Evolutionary conservation across 2,113 vertebrate genomes (phyloP).

Genomic region (Miniopterus natalensis): DNA sequence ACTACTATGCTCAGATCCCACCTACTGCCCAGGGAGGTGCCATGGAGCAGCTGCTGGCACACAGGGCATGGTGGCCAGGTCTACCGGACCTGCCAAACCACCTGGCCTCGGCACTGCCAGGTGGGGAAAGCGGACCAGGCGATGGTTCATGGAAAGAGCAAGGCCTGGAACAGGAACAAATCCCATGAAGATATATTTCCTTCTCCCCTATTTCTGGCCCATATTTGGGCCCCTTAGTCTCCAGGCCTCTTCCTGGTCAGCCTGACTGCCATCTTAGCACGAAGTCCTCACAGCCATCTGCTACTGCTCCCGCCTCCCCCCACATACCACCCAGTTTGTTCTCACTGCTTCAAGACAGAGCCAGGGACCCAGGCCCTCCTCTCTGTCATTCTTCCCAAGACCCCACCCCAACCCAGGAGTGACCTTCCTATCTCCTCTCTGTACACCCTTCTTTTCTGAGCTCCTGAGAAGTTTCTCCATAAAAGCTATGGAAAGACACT

Average conservation of each 20-base stretch:
- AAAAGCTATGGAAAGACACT: background rate
- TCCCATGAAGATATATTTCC: background rate
- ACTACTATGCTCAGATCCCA: background rate
- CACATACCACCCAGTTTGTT: background rate
- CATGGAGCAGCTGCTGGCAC: background rate
- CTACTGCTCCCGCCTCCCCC: background rate
- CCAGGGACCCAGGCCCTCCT: background rate
- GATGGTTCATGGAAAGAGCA: background rate
- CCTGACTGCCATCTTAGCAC: background rate
- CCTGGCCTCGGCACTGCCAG: background rate
- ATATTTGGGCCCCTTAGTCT: background rate
- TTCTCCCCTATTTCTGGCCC: background rate
- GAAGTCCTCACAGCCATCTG: background rate
- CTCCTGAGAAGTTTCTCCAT: background rate
- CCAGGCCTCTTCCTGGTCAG: background rate
- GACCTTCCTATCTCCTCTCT: background rate
- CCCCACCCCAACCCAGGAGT: rapidly evolving
- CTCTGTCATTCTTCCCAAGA: background rate
- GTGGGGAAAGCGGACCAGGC: background rate
- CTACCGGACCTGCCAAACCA: background rate
- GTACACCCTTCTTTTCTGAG: background rate
- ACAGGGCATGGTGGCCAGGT: background rate
- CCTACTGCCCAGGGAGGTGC: background rate
- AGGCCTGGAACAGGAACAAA: background rate
- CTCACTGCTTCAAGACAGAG: background rate